Base-by-base conservation (phyloP, 2,113 vertebrate species). In the Alethe diademata region DNA sequence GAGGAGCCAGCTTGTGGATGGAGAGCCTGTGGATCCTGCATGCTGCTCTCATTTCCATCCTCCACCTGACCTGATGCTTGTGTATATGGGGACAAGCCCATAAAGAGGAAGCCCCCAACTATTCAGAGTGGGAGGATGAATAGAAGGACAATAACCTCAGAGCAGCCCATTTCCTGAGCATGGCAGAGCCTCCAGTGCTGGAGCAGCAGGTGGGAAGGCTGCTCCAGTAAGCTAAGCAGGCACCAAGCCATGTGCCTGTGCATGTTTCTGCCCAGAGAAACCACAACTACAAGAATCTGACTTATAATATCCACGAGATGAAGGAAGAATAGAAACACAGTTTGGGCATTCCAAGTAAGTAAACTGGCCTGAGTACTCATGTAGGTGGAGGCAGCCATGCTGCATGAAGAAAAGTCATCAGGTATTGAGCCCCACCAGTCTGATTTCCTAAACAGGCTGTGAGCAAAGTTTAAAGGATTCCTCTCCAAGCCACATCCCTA, bases 241-340 rank as follows among this genome's bases (percentile, higher is more conserved):
- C 36, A 15, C 23, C 3, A 19, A 67, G 23, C 25, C 54, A 62
- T 0, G 0, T 43, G 33, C 9, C 8, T 3, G 0, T 43, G 33
- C 9, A 9, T 3, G 7, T 19, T 64, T 82, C 58, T 67, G 43
- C 31, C 58, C 45, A 69, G 79, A 80, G 65, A 61, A 31, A 16
- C 6, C 25, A 35, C 17, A 25, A n/a, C 15, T 54, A 78, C 14
- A 70, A 85, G 57, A 88, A 64, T 29, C 7, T 80, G 57, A 29
- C 22, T 74, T 81, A 31, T 11, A 43, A 51, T 28, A 67, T 26
- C 40, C 18, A 28, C 14, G 1, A 62, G 29, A 35, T 71, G 19
- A 85, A 54, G 19, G 12, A 83, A 62, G 64, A 91, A 58, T 9
- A 62, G 58, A 79, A 94, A 82, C 14, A 69, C 13, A 56, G 3